phyloP scores from a whole-genome alignment of 2,888 invertebrate species.

The Conus canariensis region DNA sequence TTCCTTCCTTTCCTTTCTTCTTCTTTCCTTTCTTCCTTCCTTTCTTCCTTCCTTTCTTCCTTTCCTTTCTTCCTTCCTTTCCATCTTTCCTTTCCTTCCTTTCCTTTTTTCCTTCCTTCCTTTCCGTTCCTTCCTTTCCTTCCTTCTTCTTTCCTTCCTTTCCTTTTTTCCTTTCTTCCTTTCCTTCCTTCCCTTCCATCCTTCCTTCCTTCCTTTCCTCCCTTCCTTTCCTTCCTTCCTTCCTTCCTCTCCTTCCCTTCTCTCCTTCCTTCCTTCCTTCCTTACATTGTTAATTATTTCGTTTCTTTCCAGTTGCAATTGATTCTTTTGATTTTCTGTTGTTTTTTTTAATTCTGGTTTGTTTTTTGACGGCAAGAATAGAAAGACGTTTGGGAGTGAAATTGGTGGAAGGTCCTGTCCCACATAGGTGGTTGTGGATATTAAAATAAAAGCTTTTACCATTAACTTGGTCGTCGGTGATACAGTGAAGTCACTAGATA shows the following conservation, averaged over 20 bases:
- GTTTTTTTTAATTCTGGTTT: neutral
- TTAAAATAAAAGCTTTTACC: too few relatives aligned
- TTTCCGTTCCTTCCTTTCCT: neutral
- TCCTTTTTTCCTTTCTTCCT: neutral
- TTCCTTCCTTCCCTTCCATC: neutral
- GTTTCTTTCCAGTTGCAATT: neutral
- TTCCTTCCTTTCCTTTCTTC: accelerated
- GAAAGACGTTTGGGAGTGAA: too few relatives aligned
- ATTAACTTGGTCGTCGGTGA: too few relatives aligned
- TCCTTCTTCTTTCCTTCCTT: neutral
- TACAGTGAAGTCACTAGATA: too few relatives aligned
- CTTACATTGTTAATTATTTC: neutral
- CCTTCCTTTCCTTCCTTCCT: neutral
- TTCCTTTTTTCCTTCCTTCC: neutral
- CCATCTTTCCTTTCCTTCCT: neutral
- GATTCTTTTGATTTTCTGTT: neutral
- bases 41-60: neutral
- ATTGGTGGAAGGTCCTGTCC: too few relatives aligned
- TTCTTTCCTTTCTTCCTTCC: neutral
- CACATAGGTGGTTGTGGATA: too few relatives aligned
- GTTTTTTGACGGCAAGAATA: neutral
- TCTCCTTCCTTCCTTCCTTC: neutral
- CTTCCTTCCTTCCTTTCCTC: neutral
- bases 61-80: neutral
- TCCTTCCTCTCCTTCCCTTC: too few relatives aligned